A percentile compares a stretch with the other conserved stretches of the same genome.
Conservation (phyloP, 2,888 invertebrate genomes). For the Actias luna region DNA sequence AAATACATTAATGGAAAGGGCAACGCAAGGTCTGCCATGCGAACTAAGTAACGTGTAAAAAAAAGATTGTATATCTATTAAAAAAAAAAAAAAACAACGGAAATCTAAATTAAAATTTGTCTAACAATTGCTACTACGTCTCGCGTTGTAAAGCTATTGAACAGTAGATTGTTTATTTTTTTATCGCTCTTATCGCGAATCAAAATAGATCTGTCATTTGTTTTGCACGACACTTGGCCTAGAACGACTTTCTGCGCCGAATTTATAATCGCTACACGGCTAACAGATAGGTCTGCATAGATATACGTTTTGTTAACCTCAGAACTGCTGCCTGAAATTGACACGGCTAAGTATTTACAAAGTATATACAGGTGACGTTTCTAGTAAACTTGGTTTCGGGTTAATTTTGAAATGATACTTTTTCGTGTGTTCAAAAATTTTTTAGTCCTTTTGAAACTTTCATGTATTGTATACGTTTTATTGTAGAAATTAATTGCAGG, state of each 20-base stretch:
- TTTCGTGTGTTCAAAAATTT: too few species aligned
- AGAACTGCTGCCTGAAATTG: neutral
- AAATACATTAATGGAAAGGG: too few species aligned
- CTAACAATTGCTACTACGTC: neutral
- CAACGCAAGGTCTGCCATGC: too few species aligned
- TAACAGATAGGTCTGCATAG: neutral
- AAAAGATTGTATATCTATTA: neutral
- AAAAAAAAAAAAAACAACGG: neutral
- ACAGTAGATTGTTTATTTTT: constrained; percentile 1
- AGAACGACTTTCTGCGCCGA: neutral
- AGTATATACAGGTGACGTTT: neutral
- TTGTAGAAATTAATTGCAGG: too few species aligned
- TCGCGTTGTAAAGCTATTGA: neutral
- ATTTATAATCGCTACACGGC: neutral
- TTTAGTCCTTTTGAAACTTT: too few species aligned
- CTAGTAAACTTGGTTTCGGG: neutral
- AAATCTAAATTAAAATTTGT: neutral
- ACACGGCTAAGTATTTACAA: neutral
- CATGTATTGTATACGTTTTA: too few species aligned
- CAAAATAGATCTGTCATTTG: neutral
- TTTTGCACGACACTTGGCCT: neutral
- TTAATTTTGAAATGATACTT: too few species aligned
- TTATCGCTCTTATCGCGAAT: neutral
- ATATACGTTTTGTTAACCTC: neutral
- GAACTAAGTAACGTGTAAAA: too few species aligned